Evolutionary conservation across 2,113 vertebrate genomes (phyloP).

Genomic region (Physeter macrocephalus): DNA sequence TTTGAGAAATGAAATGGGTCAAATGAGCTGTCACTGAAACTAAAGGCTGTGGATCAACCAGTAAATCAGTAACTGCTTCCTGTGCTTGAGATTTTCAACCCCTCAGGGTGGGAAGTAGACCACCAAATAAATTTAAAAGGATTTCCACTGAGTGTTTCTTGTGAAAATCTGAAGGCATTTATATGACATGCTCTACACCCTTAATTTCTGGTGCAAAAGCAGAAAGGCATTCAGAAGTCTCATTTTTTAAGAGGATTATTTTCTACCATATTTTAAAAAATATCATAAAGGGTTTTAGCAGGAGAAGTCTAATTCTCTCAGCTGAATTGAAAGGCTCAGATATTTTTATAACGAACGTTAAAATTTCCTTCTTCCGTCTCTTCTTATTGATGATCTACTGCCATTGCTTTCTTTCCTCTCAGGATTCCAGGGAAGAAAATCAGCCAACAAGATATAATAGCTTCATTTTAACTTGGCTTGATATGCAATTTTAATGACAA

Average conservation of each 20-base stretch:
- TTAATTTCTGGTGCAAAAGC: constrained; percentile 58
- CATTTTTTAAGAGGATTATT: constrained; percentile 23
- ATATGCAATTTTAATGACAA: constrained; percentile 66
- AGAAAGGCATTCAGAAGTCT: constrained; percentile 21
- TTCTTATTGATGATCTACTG: constrained; percentile 54
- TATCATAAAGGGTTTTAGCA: not conserved
- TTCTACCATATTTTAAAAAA: not conserved
- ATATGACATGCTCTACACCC: constrained; percentile 29
- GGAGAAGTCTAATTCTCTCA: not conserved
- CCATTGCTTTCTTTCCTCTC: constrained; percentile 15
- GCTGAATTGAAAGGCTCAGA: constrained; percentile 9
- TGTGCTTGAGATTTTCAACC: constrained; percentile 28
- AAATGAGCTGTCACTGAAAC: constrained; percentile 39
- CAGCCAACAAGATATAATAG: not conserved
- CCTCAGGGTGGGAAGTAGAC: constrained; percentile 39
- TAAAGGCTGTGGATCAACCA: constrained; percentile 15
- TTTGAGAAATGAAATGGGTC: constrained; percentile 59
- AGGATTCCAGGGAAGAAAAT: constrained; percentile 54
- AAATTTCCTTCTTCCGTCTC: constrained; percentile 47
- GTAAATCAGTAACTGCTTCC: constrained; percentile 45
- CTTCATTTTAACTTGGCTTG: constrained; percentile 54
- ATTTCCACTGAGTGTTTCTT: constrained; percentile 45
- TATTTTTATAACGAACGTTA: constrained; percentile 20
- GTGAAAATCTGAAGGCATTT: constrained; percentile 54
- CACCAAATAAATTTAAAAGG: constrained; percentile 54